Percentiles rank a stretch among this genome's conserved stretches.
Evolutionary conservation across 2,113 vertebrate genomes (phyloP).

Genomic region (Ictalurus furcatus): DNA sequence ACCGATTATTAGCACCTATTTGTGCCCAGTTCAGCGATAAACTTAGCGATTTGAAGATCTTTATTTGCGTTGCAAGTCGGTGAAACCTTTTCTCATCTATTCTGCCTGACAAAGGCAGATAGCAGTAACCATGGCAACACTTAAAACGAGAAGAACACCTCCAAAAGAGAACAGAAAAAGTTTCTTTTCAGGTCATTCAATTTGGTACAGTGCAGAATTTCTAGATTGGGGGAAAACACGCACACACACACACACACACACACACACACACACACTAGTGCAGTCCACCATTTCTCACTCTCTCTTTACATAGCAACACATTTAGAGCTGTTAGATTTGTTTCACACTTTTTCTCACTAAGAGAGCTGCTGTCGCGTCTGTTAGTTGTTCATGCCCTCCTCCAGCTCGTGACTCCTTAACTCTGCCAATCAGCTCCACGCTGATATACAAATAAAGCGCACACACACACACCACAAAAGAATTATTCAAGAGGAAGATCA

Average conservation of each 20-base stretch:
- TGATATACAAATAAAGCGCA: neutral
- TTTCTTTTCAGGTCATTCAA: neutral
- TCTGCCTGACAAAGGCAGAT: neutral
- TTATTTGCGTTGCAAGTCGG: neutral
- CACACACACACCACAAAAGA: neutral
- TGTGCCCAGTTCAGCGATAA: neutral
- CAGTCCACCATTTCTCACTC: neutral
- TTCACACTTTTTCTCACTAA: conserved; percentile 32
- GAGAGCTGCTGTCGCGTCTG: conserved; percentile 29
- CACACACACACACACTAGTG: neutral
- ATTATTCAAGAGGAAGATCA: neutral
- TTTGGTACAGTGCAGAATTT: neutral
- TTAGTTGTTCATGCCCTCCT: conserved; percentile 4
- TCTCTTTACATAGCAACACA: conserved; percentile 1
- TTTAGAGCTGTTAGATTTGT: conserved; percentile 5
- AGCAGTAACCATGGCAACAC: neutral
- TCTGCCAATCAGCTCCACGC: neutral
- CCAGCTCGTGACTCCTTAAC: neutral
- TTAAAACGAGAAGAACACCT: neutral
- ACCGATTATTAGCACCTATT: neutral
- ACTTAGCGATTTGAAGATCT: neutral
- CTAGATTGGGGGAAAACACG: neutral
- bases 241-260: neutral
- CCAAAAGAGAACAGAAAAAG: neutral
- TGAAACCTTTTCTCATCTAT: neutral